A percentile compares a stretch with the other conserved stretches of the same genome.
phyloP scores from a whole-genome alignment of 2,888 invertebrate genomes.

The Drepana falcataria region DNA sequence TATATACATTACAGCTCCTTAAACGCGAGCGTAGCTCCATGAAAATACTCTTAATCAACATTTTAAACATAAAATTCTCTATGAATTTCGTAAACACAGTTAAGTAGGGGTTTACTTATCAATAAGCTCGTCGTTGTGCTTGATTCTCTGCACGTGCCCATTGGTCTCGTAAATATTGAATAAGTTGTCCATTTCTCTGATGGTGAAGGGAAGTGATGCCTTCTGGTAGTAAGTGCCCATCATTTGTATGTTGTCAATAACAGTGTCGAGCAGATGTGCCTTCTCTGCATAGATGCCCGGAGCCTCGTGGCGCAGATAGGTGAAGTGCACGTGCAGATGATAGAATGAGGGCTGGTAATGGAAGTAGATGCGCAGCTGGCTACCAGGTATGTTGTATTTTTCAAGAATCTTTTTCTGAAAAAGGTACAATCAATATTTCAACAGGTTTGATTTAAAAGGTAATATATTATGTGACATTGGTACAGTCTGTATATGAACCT shows the following conservation, averaged over 20 bases:
- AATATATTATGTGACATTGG: too few relatives aligned
- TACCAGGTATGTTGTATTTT: slow-evolving; percentile 84
- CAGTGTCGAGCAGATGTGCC: slow-evolving; percentile 91
- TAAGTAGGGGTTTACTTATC: slow-evolving; percentile 43
- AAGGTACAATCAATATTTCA: background rate
- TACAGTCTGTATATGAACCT: too few relatives aligned
- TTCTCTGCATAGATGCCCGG: slow-evolving; percentile 91
- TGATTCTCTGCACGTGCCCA: slow-evolving; percentile 69
- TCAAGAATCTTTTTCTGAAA: slow-evolving; percentile 85
- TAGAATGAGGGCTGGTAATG: slow-evolving; percentile 99
- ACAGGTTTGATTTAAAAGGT: too few relatives aligned
- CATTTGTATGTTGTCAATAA: slow-evolving; percentile 93
- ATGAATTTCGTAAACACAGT: slow-evolving; percentile 18
- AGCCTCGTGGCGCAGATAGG: slow-evolving; percentile 86
- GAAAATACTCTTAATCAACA: slow-evolving; percentile 73
- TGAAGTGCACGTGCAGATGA: slow-evolving; percentile 97
- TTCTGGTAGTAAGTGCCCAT: slow-evolving; percentile 90
- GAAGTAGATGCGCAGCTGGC: slow-evolving; percentile 89
- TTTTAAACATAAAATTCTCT: slow-evolving; percentile 34
- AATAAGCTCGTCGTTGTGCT: slow-evolving; percentile 43
- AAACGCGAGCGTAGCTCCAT: slow-evolving; percentile 80
- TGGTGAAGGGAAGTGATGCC: slow-evolving; percentile 87
- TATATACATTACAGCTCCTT: slow-evolving; percentile 80
- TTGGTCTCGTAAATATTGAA: slow-evolving; percentile 81
- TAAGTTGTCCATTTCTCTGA: slow-evolving; percentile 86